Evolutionary conservation across 2,113 vertebrate species (phyloP), one percentile per base, ranked within the genome.

Genomic region (Paedocypris sp.): DNA sequence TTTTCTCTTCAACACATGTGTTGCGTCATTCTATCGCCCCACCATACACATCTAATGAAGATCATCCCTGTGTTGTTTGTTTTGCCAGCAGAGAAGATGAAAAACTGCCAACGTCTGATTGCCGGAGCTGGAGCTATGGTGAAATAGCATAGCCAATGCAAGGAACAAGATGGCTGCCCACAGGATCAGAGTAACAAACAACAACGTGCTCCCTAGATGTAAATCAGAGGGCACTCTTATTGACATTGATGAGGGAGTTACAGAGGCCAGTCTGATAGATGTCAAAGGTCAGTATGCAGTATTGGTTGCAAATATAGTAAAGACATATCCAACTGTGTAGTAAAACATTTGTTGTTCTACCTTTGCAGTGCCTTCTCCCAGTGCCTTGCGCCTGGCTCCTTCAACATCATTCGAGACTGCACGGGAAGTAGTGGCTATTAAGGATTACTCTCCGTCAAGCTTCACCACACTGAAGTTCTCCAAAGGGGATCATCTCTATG

Each of bases 391-490:
- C 19, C 75, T 79, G 9, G 89, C 95, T 72, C 89, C 77, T 18
- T 85, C 89, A 46, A 79, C 78, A 0, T 89, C 91, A 19, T 90
- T 91, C 1, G 91, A 87, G 35, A 87, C 89, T 0, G 90, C 90
- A 0, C 92, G 91, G 69, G 93, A 98, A 71, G 95, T 99, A 15
- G 70, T 98, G 0, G 95, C 95, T 1, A 93, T 98, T 66, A 94
- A 87, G 82, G 95, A 99, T 77, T 95, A 98, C 71, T 90, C 88
- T 59, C 93, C 95, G 0, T 91, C 82, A 50, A 97, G 88, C 80
- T 99, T 99, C 72, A 96, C 93, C 73, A 97, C 94, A 0, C 72
- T 99, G 25, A 92, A 88, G 73, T 97, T 99, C 83, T 92, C 86
- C 73, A 96, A 93, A 80, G 95, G 94, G 0, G 94, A 99, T 70